Conservation (phyloP, 2,113 vertebrate species). For the Laticauda colubrina region DNA sequence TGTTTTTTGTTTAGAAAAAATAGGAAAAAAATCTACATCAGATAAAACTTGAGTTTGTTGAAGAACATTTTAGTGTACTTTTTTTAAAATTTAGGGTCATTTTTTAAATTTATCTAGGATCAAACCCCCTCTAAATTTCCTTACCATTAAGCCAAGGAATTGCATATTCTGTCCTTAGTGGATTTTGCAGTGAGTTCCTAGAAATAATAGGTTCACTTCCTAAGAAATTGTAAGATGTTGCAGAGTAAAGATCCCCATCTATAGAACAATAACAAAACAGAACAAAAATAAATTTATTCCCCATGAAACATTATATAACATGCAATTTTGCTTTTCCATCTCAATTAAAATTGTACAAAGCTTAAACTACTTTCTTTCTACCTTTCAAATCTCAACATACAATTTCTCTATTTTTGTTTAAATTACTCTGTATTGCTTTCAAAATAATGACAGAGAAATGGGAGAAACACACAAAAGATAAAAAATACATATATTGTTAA, state of each 20-base stretch:
- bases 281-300: not conserved
- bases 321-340: not conserved
- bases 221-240: slow-evolving; percentile 92
- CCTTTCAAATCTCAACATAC: not conserved
- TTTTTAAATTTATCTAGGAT: not conserved
- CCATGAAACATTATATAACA: not conserved
- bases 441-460: too few relatives aligned
- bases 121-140: slow-evolving; percentile 6
- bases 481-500: not conserved
- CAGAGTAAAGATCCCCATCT: slow-evolving; percentile 95
- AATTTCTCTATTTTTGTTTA: not conserved
- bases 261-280: slow-evolving; percentile 31
- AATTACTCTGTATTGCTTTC: not conserved
- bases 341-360: not conserved
- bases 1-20: not conserved
- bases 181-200: slow-evolving; percentile 82
- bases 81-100: not conserved
- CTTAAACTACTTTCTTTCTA: not conserved
- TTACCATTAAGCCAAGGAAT: slow-evolving; percentile 98
- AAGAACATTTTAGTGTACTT: not conserved
- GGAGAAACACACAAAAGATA: not conserved
- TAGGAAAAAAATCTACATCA: not conserved
- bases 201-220: slow-evolving; percentile 96
- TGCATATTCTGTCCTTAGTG: slow-evolving; percentile 90
- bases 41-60: not conserved